Evolutionary conservation across 2,113 vertebrate species (phyloP).

Genomic region (Ellobius talpinus): DNA sequence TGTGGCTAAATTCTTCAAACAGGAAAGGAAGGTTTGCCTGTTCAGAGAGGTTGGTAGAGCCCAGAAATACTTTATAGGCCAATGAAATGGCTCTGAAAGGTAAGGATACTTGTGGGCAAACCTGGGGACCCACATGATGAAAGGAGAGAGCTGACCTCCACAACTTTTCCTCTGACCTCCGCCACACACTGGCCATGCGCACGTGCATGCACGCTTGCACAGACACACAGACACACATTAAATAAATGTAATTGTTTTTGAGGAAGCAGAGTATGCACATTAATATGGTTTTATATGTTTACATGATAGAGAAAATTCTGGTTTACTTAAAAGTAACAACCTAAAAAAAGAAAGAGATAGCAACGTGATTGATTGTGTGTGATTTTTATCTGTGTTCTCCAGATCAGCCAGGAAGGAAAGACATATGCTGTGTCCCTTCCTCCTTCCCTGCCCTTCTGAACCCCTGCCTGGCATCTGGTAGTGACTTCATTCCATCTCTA

Average conservation of each 20-base stretch:
- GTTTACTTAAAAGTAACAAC: slow-evolving; percentile 32
- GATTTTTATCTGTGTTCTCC: slow-evolving; percentile 4
- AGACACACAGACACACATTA: not conserved
- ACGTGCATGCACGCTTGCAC: too few relatives aligned
- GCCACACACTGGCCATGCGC: not conserved
- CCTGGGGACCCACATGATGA: not conserved
- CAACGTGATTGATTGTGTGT: not conserved
- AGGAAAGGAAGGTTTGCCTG: slow-evolving; percentile 46
- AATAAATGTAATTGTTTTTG: not conserved
- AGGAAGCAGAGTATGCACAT: slow-evolving; percentile 1
- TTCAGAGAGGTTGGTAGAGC: not conserved
- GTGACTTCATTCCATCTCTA: not conserved
- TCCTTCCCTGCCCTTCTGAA: not conserved
- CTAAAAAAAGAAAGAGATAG: not conserved
- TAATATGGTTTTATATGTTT: slow-evolving; percentile 38
- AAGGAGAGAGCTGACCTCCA: not conserved
- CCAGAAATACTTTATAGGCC: slow-evolving; percentile 13
- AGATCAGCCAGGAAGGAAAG: slow-evolving; percentile 43
- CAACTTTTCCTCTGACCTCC: not conserved
- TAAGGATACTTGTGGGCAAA: not conserved
- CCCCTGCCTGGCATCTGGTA: not conserved
- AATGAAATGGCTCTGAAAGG: not conserved
- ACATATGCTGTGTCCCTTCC: not conserved
- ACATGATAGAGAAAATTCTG: slow-evolving; percentile 20
- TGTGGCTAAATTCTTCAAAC: slow-evolving; percentile 44